phyloP scores from a whole-genome alignment of 1,140 invertebrate species.

The Drosophila grimshawi region DNA sequence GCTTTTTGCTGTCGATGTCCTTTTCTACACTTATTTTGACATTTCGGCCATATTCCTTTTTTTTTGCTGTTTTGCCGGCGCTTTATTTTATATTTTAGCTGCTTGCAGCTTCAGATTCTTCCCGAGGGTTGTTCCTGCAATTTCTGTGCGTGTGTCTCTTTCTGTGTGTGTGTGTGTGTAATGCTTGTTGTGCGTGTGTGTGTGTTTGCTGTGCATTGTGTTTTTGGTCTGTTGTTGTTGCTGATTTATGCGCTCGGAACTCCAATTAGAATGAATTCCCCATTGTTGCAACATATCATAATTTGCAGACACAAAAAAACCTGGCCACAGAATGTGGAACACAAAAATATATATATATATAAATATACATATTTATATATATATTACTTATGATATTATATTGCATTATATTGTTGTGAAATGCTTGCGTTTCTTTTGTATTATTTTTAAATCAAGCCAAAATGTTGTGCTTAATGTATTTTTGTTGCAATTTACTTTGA shows the following conservation, averaged over 20 bases:
- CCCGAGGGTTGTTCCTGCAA: slow-evolving; percentile 64
- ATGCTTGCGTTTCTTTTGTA: slow-evolving; percentile 1
- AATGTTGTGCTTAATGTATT: not conserved
- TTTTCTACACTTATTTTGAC: slow-evolving; percentile 36
- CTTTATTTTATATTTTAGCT: slow-evolving; percentile 42
- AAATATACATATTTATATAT: not conserved
- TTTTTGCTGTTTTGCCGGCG: slow-evolving; percentile 60
- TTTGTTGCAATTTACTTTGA: not conserved
- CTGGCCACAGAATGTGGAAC: not conserved
- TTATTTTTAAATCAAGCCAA: not conserved
- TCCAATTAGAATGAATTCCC: slow-evolving; percentile 46
- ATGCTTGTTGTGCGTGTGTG: not conserved
- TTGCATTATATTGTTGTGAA: not conserved
- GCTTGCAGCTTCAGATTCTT: slow-evolving; percentile 2
- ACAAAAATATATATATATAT: not conserved
- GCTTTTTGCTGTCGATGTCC: slow-evolving; percentile 24
- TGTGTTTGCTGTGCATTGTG: slow-evolving; percentile 4
- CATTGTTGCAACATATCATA: slow-evolving; percentile 26
- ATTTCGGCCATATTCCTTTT: slow-evolving; percentile 64
- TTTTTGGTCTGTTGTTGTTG: slow-evolving; percentile 36
- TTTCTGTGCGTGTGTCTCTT: not conserved
- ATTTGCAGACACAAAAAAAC: not conserved
- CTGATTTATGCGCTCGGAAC: slow-evolving; percentile 51
- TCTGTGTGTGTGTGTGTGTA: not conserved
- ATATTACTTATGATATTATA: not conserved